phyloP scores from a whole-genome alignment of 2,113 vertebrate species.

The Pelecanoides urinatrix region DNA sequence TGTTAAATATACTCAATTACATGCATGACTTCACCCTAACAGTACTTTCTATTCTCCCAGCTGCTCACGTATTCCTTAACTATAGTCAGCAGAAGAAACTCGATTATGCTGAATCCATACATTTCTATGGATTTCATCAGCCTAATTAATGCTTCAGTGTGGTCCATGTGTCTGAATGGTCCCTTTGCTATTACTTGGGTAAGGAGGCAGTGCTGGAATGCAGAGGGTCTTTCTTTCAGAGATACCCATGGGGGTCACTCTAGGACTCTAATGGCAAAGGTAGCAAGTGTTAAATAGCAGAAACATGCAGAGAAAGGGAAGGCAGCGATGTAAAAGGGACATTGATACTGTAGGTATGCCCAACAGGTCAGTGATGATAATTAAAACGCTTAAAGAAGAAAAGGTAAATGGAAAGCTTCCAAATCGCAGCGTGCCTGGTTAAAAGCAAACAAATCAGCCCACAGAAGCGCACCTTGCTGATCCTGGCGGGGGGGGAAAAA shows the following conservation, averaged over 20 bases:
- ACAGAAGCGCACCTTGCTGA: not conserved
- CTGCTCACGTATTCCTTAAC: slow-evolving; percentile 78
- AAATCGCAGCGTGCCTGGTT: not conserved
- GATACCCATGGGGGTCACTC: slow-evolving; percentile 76
- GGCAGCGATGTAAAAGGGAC: slow-evolving; percentile 20
- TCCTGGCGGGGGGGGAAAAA: not conserved
- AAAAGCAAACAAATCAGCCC: slow-evolving; percentile 2
- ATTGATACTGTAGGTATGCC: slow-evolving; percentile 53
- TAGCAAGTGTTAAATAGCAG: slow-evolving; percentile 61
- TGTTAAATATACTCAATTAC: slow-evolving; percentile 86
- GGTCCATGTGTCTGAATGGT: slow-evolving; percentile 79
- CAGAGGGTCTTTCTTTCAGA: slow-evolving; percentile 78
- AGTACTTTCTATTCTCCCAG: slow-evolving; percentile 79
- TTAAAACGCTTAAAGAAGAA: slow-evolving; percentile 43
- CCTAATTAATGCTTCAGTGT: slow-evolving; percentile 86
- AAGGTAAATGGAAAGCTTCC: slow-evolving; percentile 43
- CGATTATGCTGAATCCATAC: slow-evolving; percentile 83
- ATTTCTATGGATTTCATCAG: slow-evolving; percentile 84
- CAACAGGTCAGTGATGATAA: slow-evolving; percentile 55
- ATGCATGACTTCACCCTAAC: slow-evolving; percentile 80
- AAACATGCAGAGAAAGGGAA: slow-evolving; percentile 36
- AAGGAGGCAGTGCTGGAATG: slow-evolving; percentile 88
- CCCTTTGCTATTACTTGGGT: slow-evolving; percentile 70
- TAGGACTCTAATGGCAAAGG: slow-evolving; percentile 60
- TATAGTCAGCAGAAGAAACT: slow-evolving; percentile 78